phyloP scores from a whole-genome alignment of 2,888 invertebrate species.

The Phortica okadai region DNA sequence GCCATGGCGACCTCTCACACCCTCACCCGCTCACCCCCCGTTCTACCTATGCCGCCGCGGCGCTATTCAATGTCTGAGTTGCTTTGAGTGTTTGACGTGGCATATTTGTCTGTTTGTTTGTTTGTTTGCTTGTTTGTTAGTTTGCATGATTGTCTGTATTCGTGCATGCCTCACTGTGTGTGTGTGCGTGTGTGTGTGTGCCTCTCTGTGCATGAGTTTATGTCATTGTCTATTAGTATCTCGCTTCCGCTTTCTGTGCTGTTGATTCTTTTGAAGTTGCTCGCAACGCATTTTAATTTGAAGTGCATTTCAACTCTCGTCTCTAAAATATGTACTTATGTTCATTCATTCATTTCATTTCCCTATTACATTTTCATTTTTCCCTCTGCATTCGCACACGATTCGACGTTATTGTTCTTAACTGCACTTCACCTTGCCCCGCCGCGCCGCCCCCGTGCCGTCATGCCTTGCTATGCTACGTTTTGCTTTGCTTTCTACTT shows the following conservation, averaged over 20 bases:
- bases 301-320: conserved; percentile 62
- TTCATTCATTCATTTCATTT: conserved; percentile 70
- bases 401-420: conserved; percentile 14
- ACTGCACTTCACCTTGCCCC: conserved; percentile 1
- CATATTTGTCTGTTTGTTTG: background rate
- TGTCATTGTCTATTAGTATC: conserved; percentile 68
- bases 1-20: background rate
- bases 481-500: background rate
- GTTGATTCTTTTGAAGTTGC: conserved; percentile 68
- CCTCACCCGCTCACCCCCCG: background rate
- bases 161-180: background rate
- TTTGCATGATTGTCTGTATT: conserved; percentile 43
- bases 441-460: conserved; percentile 44
- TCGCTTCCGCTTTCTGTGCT: conserved; percentile 69
- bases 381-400: conserved; percentile 12
- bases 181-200: conserved; percentile 31
- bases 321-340: conserved; percentile 65
- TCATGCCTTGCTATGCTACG: conserved; percentile 27
- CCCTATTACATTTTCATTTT: conserved; percentile 60
- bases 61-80: background rate
- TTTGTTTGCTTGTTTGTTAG: background rate
- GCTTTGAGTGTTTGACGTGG: conserved; percentile 1
- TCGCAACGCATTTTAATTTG: conserved; percentile 66
- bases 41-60: background rate
- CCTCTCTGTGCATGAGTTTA: conserved; percentile 15